Evolutionary conservation across 2,113 vertebrate genomes (phyloP), one percentile per base, ranked within the genome.

Genomic region (Dendrocopos noguchii): DNA sequence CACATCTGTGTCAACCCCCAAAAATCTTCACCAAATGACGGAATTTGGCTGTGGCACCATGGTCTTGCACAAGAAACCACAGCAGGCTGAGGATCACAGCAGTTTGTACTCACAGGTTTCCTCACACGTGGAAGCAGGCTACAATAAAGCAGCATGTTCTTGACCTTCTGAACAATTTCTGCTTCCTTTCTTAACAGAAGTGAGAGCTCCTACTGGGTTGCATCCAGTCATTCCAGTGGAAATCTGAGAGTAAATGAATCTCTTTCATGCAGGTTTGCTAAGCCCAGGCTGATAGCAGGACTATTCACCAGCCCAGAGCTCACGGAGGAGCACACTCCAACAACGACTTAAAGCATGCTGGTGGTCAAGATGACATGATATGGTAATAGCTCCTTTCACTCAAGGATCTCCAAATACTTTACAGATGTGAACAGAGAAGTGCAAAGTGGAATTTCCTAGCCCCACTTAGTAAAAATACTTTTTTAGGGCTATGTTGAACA

Each of bases 201-300:
- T 0, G 2, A 75, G 68, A 85, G 57, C 34, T 92, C 72, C 84
- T 86, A 65, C 36, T n/a, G 63, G 47, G 47, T 68, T 65, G 39
- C 63, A 61, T 81, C 47, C 73, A 84, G n/a, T 61, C 55, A 82
- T 79, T 79, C 55, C 80, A 57, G 34, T 29, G 39, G 80, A 84
- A 92, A 92, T 68, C 28, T 17, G 52, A 94, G 71, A 79, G 27
- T 33, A 34, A 87, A 87, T 36, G 39, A 87, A 93, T 70, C 71
- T 79, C 44, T 74, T 90, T 72, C 50, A 52, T 55, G 1, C 6
- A 63, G 46, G 4, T 79, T 88, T 87, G 78, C 63, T 80, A 86
- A 90, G 75, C 7, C 7, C 87, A 89, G 46, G 29, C 36, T 82
- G 56, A 87, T 17, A 70, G 79, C 39, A 84, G 60, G 46, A 87